Evolutionary conservation across 2,888 invertebrate species (phyloP), one percentile per base, ranked within the genome.

Genomic region (Parnassius glacialis): DNA sequence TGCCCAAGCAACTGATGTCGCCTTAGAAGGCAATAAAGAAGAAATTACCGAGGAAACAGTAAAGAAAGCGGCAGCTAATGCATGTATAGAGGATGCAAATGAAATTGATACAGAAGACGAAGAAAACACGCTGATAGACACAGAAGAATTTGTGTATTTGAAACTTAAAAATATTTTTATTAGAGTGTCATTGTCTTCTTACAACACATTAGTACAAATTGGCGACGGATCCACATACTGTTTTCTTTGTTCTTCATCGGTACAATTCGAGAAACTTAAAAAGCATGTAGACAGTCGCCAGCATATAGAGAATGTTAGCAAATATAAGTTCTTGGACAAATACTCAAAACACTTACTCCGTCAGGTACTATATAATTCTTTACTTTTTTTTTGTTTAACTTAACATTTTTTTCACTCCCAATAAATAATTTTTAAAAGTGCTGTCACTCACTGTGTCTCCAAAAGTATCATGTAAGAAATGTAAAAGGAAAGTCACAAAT

Each of bases 271-370:
- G 0, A 65, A 64, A 1, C 16, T 71, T 3, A 56, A 56, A 11
- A 59, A 51, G 2, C 76, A 76, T 9, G 51, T 71, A 0, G 63
- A 67, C 0, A 67, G 62, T 7, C 48, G 64, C 3, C n/a, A 43
- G 20, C 75, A 77, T 71, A 12, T 55, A 12, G 61, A 73, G 11
- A 65, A 74, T 66, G 47, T 75, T 55, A 48, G 68, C 3, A 64
- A 71, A 58, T 67, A 70, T 61, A 67, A 74, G 54, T 68, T 75
- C 68, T 44, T 81, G 54, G 68, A 74, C 52, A 70, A 74, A 59
- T 76, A 73, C 61, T 67, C 72, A 1, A 72, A 68, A 13, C 70
- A 74, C 60, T 65, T 80, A 11, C 62, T 82, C 3, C 66, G 82
- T 64, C 82, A 82, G 78, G 83, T 79, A 12, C 34, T 20, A 43